These are phyloP conservation scores for Centroberyx gerrardi DNA, from an alignment of 2,797 vertebrate species.

Conservation along the genomic window DNA sequence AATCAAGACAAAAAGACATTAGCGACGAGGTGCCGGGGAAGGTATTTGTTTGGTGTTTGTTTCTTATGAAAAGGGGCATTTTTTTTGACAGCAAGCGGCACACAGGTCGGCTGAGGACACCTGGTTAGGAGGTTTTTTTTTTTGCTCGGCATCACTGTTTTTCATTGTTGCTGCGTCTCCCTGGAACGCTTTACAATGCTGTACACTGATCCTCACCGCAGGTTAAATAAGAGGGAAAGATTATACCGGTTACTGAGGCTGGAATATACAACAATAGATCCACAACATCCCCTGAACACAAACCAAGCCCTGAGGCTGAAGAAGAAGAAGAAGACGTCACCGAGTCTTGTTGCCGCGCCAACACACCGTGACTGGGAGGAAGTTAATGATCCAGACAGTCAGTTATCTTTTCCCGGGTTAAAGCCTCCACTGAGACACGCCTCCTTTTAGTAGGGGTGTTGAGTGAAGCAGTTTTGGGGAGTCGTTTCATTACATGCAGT, in stretches of 20 bases:
- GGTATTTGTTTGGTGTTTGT: neutral
- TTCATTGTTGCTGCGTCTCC: slow-evolving; percentile 20
- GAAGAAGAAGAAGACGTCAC: slow-evolving; percentile 4
- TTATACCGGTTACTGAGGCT: slow-evolving; percentile 9
- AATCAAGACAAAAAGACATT: neutral
- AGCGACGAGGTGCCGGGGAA: neutral
- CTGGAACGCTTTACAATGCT: neutral
- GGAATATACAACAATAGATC: slow-evolving; percentile 17
- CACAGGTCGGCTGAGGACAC: slow-evolving; percentile 33
- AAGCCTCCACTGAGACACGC: neutral
- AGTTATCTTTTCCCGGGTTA: slow-evolving; percentile 15
- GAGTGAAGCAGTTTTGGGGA: too few relatives aligned
- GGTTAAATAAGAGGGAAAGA: slow-evolving; percentile 24
- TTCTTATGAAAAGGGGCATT: neutral
- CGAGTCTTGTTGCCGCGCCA: neutral
- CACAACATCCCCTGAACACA: neutral
- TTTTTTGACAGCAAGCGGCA: neutral
- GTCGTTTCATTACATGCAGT: too few relatives aligned
- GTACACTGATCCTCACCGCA: neutral
- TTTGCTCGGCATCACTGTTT: neutral
- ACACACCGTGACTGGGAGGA: neutral
- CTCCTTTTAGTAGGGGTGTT: too few relatives aligned
- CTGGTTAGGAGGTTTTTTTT: neutral
- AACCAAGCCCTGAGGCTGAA: neutral
- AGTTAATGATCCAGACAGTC: slow-evolving; percentile 33